These are phyloP conservation scores for Poeciliopsis retropinna DNA, from an alignment of 2,113 vertebrate genomes.

Conservation along the genomic window DNA sequence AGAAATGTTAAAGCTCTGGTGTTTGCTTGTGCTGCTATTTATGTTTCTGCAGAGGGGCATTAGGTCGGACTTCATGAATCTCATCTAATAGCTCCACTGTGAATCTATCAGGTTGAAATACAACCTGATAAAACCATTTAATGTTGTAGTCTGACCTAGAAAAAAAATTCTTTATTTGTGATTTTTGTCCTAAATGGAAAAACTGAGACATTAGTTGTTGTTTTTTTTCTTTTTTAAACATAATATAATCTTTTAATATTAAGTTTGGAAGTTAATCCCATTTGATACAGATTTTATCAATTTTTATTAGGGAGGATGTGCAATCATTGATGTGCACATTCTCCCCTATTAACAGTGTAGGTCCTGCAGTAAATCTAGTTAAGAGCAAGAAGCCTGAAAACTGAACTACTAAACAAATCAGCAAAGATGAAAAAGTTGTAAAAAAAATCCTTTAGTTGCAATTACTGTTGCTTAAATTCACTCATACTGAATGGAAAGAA, in stretches of 20 bases:
- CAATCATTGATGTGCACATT: constrained; percentile 57
- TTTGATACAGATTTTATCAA: constrained; percentile 39
- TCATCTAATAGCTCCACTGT: constrained; percentile 49
- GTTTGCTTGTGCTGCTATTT: constrained; percentile 5
- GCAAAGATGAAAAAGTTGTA: constrained; percentile 4
- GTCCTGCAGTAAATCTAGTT: neutral
- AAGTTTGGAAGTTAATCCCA: constrained; percentile 9
- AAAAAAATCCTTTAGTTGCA: too few relatives aligned
- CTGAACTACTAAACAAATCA: constrained; percentile 19
- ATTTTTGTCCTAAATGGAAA: constrained; percentile 68
- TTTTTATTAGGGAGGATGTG: neutral
- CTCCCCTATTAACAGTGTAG: constrained; percentile 8
- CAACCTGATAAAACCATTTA: constrained; percentile 68
- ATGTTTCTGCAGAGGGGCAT: constrained; percentile 9
- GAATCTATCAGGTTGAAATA: constrained; percentile 63
- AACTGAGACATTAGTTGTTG: constrained; percentile 56
- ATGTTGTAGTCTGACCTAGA: constrained; percentile 52
- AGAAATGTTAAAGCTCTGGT: neutral
- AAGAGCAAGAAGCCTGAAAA: constrained; percentile 6
- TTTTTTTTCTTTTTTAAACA: constrained; percentile 64
- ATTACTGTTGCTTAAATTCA: too few relatives aligned
- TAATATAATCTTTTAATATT: constrained; percentile 31
- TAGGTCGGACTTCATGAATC: constrained; percentile 39
- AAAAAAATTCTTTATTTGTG: constrained; percentile 62
- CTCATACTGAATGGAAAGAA: too few relatives aligned